These are phyloP conservation scores for Cichlasoma orientale DNA, from an alignment of 2,797 vertebrate genomes.

Conservation along the genomic window DNA sequence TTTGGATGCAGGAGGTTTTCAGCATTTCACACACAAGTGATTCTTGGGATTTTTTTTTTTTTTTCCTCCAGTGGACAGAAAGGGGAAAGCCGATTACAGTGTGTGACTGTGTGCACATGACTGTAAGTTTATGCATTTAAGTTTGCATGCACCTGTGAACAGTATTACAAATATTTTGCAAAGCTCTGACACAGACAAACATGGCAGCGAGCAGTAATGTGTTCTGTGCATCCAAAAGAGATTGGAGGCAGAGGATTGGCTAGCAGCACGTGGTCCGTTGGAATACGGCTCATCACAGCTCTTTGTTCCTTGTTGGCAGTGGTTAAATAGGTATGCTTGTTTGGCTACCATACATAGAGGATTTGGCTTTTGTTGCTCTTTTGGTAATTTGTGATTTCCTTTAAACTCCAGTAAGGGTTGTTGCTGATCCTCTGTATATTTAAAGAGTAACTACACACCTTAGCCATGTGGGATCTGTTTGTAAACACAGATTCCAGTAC, in stretches of 20 bases:
- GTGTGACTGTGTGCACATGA: background rate
- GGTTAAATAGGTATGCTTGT: background rate
- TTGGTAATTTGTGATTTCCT: background rate
- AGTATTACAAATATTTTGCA: slow-evolving; percentile 5
- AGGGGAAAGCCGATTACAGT: slow-evolving; percentile 59
- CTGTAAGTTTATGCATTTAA: background rate
- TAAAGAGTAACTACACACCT: background rate
- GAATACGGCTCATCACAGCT: background rate
- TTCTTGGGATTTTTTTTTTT: slow-evolving; percentile 45
- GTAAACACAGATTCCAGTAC: background rate
- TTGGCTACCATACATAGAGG: background rate
- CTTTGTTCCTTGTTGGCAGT: slow-evolving; percentile 2
- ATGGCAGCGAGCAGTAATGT: background rate
- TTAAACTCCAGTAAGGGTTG: background rate
- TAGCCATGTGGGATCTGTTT: rapidly evolving
- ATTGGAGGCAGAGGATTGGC: background rate
- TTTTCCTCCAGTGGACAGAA: slow-evolving; percentile 30
- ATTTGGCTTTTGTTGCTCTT: background rate
- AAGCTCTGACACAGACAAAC: slow-evolving; percentile 24
- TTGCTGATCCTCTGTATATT: background rate
- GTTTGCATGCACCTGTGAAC: slow-evolving; percentile 10
- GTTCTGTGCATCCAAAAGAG: background rate
- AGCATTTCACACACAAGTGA: slow-evolving; percentile 69
- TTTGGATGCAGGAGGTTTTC: slow-evolving; percentile 62
- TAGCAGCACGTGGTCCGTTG: slow-evolving; percentile 25